A percentile compares a stretch with the other conserved stretches of the same genome.
Conservation (phyloP, 2,797 vertebrate genomes). For the Acipenser oxyrinchus region DNA sequence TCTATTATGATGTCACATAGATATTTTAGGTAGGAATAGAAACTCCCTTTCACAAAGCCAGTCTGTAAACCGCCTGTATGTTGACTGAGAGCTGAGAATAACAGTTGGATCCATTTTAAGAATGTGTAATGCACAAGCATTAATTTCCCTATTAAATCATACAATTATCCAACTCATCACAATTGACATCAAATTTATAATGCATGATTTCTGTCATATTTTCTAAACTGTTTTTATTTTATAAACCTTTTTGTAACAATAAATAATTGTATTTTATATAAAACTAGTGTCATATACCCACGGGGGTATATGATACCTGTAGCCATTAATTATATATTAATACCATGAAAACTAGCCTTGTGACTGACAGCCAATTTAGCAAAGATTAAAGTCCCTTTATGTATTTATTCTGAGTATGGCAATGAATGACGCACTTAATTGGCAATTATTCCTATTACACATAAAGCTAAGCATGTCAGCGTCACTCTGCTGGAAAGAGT, state of each 20-base stretch:
- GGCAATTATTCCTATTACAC: conserved; percentile 48
- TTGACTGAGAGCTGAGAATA: neutral
- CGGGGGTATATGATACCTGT: conserved; percentile 33
- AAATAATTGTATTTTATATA: conserved; percentile 24
- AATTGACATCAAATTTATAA: conserved; percentile 21
- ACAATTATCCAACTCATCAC: conserved; percentile 17
- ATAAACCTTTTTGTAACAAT: conserved; percentile 27
- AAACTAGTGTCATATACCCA: conserved; percentile 8
- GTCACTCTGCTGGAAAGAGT: conserved; percentile 29
- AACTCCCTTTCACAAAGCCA: too few species aligned
- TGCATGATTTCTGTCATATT: conserved; percentile 32
- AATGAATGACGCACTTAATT: conserved; percentile 46
- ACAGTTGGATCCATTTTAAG: conserved; percentile 24
- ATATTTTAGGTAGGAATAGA: too few species aligned
- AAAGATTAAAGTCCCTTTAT: conserved; percentile 32
- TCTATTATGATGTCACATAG: too few species aligned
- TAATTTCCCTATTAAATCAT: neutral
- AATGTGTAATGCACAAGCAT: neutral
- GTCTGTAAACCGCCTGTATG: too few species aligned
- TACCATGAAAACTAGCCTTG: conserved; percentile 46
- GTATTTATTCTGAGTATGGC: conserved; percentile 30
- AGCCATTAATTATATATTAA: conserved; percentile 55
- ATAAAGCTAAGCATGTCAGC: conserved; percentile 25
- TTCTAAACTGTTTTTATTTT: conserved; percentile 15
- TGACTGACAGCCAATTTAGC: conserved; percentile 45